These are phyloP conservation scores for Chrysemys picta DNA, from an alignment of 2,113 vertebrate genomes.

Conservation along the genomic window DNA sequence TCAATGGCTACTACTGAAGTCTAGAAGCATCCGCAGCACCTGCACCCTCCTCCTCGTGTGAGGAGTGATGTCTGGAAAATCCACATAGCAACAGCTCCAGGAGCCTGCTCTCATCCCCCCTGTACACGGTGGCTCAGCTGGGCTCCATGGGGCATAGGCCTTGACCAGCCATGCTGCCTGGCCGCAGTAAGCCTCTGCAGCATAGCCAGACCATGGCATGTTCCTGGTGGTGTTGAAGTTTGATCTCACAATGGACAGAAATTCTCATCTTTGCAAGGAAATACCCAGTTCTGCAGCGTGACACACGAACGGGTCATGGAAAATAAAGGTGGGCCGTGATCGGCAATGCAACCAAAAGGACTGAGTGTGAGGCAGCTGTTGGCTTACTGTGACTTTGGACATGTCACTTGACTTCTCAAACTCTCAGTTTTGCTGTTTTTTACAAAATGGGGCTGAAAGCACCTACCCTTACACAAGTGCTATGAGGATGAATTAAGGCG, in stretches of 20 bases:
- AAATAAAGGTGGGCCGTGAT: background rate
- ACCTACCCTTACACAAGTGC: background rate
- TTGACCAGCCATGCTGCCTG: background rate
- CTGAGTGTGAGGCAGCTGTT: background rate
- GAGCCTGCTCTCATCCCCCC: background rate
- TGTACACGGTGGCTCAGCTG: background rate
- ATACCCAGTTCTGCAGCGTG: background rate
- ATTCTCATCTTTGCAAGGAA: background rate
- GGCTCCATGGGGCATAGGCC: background rate
- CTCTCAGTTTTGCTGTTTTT: background rate
- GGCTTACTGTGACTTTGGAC: background rate
- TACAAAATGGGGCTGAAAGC: background rate
- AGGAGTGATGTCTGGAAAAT: background rate
- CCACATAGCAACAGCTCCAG: background rate
- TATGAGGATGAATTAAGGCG: background rate
- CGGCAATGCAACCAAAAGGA: background rate
- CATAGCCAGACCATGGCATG: background rate
- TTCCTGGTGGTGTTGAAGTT: background rate
- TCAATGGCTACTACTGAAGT: accelerated
- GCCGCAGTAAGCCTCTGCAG: background rate
- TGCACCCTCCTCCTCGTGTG: background rate
- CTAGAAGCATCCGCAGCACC: accelerated
- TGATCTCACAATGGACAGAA: background rate
- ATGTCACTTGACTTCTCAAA: background rate
- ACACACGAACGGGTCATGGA: background rate